Conservation (phyloP, 2,888 invertebrate species). For the Mimachlamys varia region DNA sequence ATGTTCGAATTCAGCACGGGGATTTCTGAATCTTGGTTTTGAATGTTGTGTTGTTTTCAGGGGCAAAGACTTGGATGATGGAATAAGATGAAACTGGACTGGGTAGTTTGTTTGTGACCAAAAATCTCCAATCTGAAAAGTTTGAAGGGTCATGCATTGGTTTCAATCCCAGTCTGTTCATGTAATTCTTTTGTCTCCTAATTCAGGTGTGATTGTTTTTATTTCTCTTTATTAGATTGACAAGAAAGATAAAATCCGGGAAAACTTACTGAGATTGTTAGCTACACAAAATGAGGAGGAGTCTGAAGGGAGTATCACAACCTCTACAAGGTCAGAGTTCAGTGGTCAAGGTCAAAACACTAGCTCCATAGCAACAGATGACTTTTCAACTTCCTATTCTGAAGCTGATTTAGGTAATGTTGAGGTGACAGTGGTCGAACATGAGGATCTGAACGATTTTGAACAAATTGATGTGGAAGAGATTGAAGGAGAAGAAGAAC, state of each 20-base stretch:
- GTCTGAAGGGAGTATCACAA: constrained; percentile 42
- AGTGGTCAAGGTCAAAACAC: constrained; percentile 36
- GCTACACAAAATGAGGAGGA: constrained; percentile 43
- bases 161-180: too few species aligned
- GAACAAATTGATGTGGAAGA: constrained; percentile 41
- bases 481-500: background rate
- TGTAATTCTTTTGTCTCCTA: too few species aligned
- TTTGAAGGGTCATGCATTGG: too few species aligned
- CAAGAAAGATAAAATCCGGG: constrained; percentile 60
- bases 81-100: too few species aligned
- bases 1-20: too few species aligned
- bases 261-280: constrained; percentile 56
- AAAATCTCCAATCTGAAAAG: too few species aligned
- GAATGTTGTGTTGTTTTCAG: too few species aligned
- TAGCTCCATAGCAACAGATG: constrained; percentile 28
- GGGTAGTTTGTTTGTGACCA: too few species aligned
- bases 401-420: constrained; percentile 38
- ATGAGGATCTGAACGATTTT: constrained; percentile 40
- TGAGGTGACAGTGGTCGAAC: constrained; percentile 41
- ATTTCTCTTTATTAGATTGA: constrained; percentile 56
- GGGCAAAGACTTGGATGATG: too few species aligned
- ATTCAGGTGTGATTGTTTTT: background rate
- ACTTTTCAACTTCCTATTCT: constrained; percentile 25
- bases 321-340: constrained; percentile 44
- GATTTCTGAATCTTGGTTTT: too few species aligned